phyloP scores from a whole-genome alignment of 2,113 vertebrate species.

The Rattus rattus region DNA sequence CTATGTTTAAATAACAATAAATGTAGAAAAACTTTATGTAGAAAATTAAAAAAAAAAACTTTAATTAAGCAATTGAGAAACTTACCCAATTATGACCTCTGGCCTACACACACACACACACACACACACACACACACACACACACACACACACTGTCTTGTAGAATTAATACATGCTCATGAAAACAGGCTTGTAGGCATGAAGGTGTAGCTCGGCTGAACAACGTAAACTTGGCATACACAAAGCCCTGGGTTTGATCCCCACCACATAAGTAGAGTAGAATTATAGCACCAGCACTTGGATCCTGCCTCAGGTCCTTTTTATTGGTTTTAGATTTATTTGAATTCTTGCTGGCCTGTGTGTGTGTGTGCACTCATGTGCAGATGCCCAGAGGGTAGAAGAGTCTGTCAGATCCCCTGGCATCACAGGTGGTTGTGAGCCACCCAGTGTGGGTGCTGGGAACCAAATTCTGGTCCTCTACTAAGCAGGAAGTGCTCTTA shows the following conservation, averaged over 20 bases:
- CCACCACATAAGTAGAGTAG: background rate
- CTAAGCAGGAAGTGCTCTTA: background rate
- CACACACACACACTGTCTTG: background rate
- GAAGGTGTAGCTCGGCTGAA: background rate
- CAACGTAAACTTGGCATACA: background rate
- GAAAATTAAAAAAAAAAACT: background rate
- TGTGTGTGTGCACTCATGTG: background rate
- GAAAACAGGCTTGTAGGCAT: background rate
- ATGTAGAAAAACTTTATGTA: background rate
- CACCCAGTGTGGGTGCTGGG: background rate
- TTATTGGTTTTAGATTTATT: background rate
- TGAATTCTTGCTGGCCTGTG: background rate
- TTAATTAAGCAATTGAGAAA: background rate
- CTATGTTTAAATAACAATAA: background rate
- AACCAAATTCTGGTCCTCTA: background rate
- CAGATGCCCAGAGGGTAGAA: background rate
- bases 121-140: background rate
- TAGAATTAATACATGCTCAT: background rate
- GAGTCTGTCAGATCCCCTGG: background rate
- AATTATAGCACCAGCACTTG: background rate
- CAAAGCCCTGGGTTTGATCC: no score
- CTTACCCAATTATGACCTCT: background rate
- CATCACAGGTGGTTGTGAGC: background rate
- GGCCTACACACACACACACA: no score
- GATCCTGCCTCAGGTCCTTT: background rate